A percentile compares a stretch with the other conserved stretches of the same genome.
Evolutionary conservation across 2,113 vertebrate species (phyloP).

Genomic region (Scopus umbretta): DNA sequence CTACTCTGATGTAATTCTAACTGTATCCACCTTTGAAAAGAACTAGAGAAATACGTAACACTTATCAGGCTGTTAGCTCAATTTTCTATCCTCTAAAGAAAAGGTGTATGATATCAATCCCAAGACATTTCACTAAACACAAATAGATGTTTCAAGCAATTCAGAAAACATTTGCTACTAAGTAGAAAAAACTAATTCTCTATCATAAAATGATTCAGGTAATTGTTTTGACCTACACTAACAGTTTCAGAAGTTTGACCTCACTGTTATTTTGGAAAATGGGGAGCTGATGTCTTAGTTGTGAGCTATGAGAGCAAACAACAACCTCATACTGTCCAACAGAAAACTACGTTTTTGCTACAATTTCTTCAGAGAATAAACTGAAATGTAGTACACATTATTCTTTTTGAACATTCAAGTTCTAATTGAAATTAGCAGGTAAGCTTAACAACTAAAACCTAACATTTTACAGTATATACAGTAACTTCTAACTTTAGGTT

Average conservation of each 20-base stretch:
- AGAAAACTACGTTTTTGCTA: background rate
- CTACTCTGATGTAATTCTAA: background rate
- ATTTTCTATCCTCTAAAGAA: conserved; percentile 1
- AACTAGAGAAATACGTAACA: background rate
- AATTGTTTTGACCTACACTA: background rate
- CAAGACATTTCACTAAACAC: background rate
- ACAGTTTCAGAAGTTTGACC: background rate
- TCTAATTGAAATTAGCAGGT: background rate
- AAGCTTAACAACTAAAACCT: background rate
- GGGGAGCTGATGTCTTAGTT: background rate
- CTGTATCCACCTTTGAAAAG: background rate
- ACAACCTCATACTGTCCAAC: background rate
- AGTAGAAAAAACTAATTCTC: background rate
- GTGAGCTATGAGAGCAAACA: background rate
- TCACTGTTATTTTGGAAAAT: background rate
- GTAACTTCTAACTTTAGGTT: background rate
- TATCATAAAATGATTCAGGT: background rate
- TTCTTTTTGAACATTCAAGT: background rate
- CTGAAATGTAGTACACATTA: background rate
- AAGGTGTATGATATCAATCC: background rate
- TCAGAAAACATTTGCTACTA: background rate
- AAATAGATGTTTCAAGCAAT: background rate
- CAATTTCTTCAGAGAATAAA: background rate
- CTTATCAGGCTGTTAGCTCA: background rate
- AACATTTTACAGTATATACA: background rate